Evolutionary conservation across 1,140 invertebrate genomes (phyloP), one percentile per base, ranked within the genome.

Genomic region (Ips nitidus): DNA sequence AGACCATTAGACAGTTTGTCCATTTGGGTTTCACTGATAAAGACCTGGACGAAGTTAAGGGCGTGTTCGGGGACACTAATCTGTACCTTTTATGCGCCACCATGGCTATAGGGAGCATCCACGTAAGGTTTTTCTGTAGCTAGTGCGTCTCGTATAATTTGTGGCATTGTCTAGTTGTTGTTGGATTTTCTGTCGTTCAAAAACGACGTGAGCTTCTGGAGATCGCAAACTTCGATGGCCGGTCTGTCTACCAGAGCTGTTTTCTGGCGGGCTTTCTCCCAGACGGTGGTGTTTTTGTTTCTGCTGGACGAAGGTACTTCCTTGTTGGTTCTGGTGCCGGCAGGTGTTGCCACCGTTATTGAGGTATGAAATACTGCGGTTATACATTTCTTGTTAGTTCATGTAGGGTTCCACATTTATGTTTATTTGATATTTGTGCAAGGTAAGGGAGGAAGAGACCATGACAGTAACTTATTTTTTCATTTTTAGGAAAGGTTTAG

Each of bases 121-220:
- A 99, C 89, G 95, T 98, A 86, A 89, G 92, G 71, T 47, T 8
- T 22, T 61, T 36, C 22, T 8, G 7, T 65, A 58, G 47, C 55
- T 64, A 64, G 65, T 45, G 1, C 1, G 3, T 22, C 45, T 50
- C 45, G 22, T 50, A 50, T 50, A 50, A 8, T 50, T 22, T 8
- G 7, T 8, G 22, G 22, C 1, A 50, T 70, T 38, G 39, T 70
- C 70, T 88, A 98, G 95, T 79, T 98, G 60, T 83, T 98, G 5
- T 96, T 99, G 79, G 97, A 99, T 79, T 95, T 98, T 76, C 82
- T 99, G 55, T 95, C 97, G 1, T 98, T 99, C 76, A 99, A 98
- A 86, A 98, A 98, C 82, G 97, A 99, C 75, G 93, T 99, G 2
- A 89, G 86, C 72, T 99, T 98, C 80, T 99, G 98, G 97, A 87